These are phyloP conservation scores for Chironomus riparius DNA, from an alignment of 2,888 invertebrate genomes.

Conservation along the genomic window DNA sequence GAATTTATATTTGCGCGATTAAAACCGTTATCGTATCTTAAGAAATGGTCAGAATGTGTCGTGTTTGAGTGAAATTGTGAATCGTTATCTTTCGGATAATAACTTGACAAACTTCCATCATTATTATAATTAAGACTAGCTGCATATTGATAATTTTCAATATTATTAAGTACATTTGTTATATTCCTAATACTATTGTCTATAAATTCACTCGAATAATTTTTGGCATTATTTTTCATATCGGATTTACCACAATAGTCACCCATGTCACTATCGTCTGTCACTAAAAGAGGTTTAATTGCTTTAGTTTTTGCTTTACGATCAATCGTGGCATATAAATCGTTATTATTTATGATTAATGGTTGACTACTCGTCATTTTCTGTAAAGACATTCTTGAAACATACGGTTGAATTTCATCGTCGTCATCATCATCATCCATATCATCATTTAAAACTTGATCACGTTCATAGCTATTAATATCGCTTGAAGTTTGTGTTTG, in stretches of 20 bases:
- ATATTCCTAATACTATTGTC: slow-evolving; percentile 41
- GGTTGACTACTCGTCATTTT: slow-evolving; percentile 6
- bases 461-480: slow-evolving; percentile 20
- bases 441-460: slow-evolving; percentile 40
- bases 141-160: slow-evolving; percentile 21
- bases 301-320: slow-evolving; percentile 40
- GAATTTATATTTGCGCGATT: slow-evolving; percentile 31
- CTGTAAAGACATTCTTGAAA: slow-evolving; percentile 31
- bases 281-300: slow-evolving; percentile 15
- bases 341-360: slow-evolving; percentile 31
- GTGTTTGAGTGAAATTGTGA: slow-evolving; percentile 5
- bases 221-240: slow-evolving; percentile 14
- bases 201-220: slow-evolving; percentile 37
- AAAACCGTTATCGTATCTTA: slow-evolving; percentile 11
- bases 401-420: slow-evolving; percentile 38
- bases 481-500: slow-evolving; percentile 25
- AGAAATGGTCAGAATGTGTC: slow-evolving; percentile 28
- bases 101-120: slow-evolving; percentile 26
- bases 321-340: slow-evolving; percentile 43
- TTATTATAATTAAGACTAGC: slow-evolving; percentile 9
- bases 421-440: slow-evolving; percentile 43
- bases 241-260: not conserved
- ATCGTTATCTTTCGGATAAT: slow-evolving; percentile 23
- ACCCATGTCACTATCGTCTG: not conserved
- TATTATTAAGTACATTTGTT: slow-evolving; percentile 28